Conservation (phyloP, 2,113 vertebrate species). For the Morone saxatilis region DNA sequence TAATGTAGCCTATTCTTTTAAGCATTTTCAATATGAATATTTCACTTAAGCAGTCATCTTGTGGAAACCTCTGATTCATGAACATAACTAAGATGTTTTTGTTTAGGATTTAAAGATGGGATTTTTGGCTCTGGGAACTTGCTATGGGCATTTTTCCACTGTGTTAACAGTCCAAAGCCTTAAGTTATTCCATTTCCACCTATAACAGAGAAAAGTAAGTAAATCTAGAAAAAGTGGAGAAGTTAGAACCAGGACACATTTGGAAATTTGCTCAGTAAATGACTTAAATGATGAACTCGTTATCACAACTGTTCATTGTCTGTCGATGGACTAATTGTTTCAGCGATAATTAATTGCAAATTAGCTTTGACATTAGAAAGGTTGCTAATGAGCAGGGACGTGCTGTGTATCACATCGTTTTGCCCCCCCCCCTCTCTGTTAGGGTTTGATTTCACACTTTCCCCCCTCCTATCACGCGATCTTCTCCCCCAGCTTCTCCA, state of each 20-base stretch:
- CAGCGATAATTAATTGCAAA: constrained; percentile 12
- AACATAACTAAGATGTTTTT: too few species aligned
- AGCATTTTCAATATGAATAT: too few species aligned
- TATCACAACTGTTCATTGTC: constrained; percentile 2
- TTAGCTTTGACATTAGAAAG: not conserved
- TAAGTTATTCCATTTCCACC: not conserved
- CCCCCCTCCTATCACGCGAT: not conserved
- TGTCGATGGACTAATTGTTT: not conserved
- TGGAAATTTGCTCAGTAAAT: not conserved
- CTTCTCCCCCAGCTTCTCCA: constrained; percentile 8
- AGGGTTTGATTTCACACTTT: constrained; percentile 2
- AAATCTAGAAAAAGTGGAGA: not conserved
- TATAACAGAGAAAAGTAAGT: not conserved
- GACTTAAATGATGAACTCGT: not conserved
- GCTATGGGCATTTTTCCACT: too few species aligned
- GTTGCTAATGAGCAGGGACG: not conserved
- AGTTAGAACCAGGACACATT: not conserved
- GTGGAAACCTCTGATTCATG: too few species aligned
- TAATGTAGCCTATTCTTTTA: too few species aligned
- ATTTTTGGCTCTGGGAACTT: too few species aligned
- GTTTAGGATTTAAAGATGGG: too few species aligned
- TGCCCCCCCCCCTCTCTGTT: not conserved
- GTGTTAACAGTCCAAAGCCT: not conserved
- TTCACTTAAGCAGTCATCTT: too few species aligned
- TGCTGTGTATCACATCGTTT: not conserved